Base-by-base conservation (phyloP, 2,888 invertebrate genomes). In the Lepidocyrtoides sp. region DNA sequence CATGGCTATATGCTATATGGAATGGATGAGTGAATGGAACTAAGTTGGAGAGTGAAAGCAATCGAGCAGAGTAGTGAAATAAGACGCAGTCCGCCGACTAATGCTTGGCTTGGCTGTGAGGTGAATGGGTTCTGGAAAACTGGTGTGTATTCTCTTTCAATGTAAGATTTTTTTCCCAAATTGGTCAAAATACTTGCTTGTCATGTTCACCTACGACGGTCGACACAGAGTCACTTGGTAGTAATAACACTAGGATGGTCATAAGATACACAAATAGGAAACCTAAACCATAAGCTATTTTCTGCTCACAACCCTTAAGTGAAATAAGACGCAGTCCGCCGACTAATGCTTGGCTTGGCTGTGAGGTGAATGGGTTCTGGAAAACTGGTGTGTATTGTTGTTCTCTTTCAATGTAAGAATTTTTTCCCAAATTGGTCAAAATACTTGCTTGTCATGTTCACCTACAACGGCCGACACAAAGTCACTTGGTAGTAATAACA, bases 1-100 rank as follows among this genome's bases (percentile, higher is more conserved):
- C 26, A 48, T 12, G 17, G 7, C 2, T 23, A 75, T 5, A 75
- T 14, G 26, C 48, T 3, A n/a, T 20, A 17, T 3, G 2, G 69
- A 4, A 12, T 17, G 14, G 41, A 69, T 17, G 8, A 69, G 41
- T 20, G 14, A 8, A 20, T 29, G 12, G 12, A 69, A 69, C 4
- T 69, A 75, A 41, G 7, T 69, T 69, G 69, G n/a, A 17, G 36
- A 69, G 69, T 69, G 69, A 69, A 69, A 36, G 69, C 36, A 69
- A 69, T 69, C 36, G 17, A 69, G 69, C 69, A 69, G 36, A 36
- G 69, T 36, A 69, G n/a, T n/a, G n/a, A 32, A 69, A 2, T 36
- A 69, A 36, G 36, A 36, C 36, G 17, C 63, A 20, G 57, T 57
- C 57, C 57, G 57, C n/a, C n/a, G n/a, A 20, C 57, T 29, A 29